These are phyloP conservation scores for Oryzias curvinotus DNA, from an alignment of 2,113 vertebrate genomes.

Conservation along the genomic window DNA sequence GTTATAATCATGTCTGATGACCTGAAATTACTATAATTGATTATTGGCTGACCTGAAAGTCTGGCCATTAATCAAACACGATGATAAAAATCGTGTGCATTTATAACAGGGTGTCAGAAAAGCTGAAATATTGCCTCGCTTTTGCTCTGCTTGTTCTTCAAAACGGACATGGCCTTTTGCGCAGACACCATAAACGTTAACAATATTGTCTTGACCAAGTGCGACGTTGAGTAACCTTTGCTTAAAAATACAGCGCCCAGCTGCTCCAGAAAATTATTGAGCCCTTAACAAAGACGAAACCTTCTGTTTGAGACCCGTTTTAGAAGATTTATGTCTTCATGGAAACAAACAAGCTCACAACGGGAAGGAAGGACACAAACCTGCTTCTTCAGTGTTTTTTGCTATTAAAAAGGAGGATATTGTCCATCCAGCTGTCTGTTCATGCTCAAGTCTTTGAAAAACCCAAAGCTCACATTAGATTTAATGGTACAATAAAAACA, in stretches of 20 bases:
- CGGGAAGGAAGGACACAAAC: neutral
- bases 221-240: slow-evolving; percentile 35
- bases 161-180: neutral
- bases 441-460: no score
- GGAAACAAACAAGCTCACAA: neutral
- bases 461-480: no score
- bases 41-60: neutral
- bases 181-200: slow-evolving; percentile 5
- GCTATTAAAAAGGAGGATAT: neutral
- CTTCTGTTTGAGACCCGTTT: slow-evolving; percentile 18
- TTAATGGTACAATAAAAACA: no score
- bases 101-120: neutral
- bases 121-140: neutral
- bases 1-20: no score
- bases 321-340: slow-evolving; percentile 5
- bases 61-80: neutral
- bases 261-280: slow-evolving; percentile 19
- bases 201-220: slow-evolving; percentile 3
- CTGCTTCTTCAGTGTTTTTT: slow-evolving; percentile 12
- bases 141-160: slow-evolving; percentile 1
- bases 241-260: slow-evolving; percentile 21
- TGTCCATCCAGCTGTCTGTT: no score
- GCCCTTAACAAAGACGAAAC: slow-evolving; percentile 21
- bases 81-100: neutral
- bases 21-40: no score